Percentiles rank a stretch among this genome's conserved stretches.
Evolutionary conservation across 2,888 invertebrate genomes (phyloP).

Genomic region (Girardia tigrina): DNA sequence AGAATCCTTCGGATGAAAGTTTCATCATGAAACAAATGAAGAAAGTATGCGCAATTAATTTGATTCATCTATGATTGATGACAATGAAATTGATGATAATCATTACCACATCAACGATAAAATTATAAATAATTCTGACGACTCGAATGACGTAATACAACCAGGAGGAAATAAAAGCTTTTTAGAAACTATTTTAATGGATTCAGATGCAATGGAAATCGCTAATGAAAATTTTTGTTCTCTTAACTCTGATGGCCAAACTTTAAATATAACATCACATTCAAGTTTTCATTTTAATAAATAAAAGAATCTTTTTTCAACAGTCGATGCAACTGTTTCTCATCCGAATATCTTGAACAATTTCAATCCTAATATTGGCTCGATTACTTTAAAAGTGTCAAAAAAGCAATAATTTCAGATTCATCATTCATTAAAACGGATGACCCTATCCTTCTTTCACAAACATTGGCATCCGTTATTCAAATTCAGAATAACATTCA

Average conservation of each 20-base stretch:
- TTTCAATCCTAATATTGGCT: too few relatives aligned
- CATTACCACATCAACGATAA: not conserved
- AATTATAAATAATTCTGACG: not conserved
- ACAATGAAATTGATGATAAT: slow-evolving; percentile 15
- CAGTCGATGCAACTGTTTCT: not conserved
- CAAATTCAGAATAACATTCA: not conserved
- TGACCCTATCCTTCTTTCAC: not conserved
- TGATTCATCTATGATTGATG: not conserved
- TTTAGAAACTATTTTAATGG: not conserved
- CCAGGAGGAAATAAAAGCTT: not conserved
- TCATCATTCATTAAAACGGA: not conserved
- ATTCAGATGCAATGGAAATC: slow-evolving; percentile 3
- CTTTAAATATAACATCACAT: not conserved
- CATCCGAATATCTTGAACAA: not conserved
- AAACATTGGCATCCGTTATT: not conserved
- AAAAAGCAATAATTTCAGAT: not conserved
- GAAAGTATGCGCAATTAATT: not conserved
- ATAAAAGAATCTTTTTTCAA: too few relatives aligned
- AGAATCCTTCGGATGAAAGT: not conserved
- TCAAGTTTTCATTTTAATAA: too few relatives aligned
- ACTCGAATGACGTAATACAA: not conserved
- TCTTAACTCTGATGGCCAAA: not conserved
- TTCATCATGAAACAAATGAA: too few relatives aligned
- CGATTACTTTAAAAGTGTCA: not conserved
- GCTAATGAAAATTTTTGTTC: not conserved